Evolutionary conservation across 2,888 invertebrate species (phyloP).

Genomic region (Arge pagana): DNA sequence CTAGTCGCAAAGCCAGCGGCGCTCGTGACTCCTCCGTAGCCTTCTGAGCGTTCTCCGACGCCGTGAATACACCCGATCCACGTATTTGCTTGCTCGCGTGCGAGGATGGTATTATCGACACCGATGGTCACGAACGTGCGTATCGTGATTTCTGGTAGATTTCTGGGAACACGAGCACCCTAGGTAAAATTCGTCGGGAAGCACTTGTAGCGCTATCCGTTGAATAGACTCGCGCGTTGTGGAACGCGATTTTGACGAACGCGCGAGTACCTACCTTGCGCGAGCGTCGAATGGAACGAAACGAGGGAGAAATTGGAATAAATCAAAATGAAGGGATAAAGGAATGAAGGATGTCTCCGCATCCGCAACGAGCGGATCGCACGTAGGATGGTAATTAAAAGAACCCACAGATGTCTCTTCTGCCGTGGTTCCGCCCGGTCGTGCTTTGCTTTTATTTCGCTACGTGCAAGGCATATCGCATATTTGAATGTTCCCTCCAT

Average conservation of each 20-base stretch:
- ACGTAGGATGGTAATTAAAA: constrained; percentile 57
- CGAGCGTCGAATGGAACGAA: too few species aligned
- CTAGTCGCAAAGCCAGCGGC: constrained; percentile 19
- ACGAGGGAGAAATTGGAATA: too few species aligned
- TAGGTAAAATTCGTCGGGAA: too few species aligned
- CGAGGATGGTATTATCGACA: neutral
- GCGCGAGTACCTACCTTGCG: too few species aligned
- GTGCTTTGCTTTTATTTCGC: constrained; percentile 51
- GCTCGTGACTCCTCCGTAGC: too few species aligned
- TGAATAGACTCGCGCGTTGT: too few species aligned
- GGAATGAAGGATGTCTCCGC: constrained; percentile 20
- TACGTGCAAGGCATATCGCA: constrained; percentile 51
- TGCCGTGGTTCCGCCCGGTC: constrained; percentile 35
- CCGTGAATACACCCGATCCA: neutral
- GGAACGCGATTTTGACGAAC: too few species aligned
- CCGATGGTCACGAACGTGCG: too few species aligned
- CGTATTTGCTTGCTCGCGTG: neutral
- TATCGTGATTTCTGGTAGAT: too few species aligned
- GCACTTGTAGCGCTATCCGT: too few species aligned
- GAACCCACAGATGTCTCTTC: constrained; percentile 57
- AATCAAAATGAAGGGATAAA: constrained; percentile 20
- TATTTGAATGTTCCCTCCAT: constrained; percentile 52
- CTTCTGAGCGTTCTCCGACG: constrained; percentile 3
- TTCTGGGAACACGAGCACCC: too few species aligned
- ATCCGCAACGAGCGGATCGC: constrained; percentile 32